Evolutionary conservation across 2,797 vertebrate species (phyloP).

Genomic region (Psittacula derbiana): DNA sequence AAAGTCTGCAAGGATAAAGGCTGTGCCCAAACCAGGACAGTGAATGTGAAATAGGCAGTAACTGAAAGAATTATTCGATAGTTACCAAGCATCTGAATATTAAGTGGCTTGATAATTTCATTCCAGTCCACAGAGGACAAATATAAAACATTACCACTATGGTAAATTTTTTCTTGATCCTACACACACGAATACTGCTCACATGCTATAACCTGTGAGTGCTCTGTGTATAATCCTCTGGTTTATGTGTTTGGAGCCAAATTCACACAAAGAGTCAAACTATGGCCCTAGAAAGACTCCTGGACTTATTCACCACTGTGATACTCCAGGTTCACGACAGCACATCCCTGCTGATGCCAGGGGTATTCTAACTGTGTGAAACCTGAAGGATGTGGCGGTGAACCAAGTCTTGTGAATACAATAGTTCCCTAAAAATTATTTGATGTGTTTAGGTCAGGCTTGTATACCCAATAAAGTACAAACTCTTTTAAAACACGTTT

Average conservation of each 20-base stretch:
- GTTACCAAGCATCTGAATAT: not conserved
- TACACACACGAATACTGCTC: not conserved
- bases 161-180: not conserved
- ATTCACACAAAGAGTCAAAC: not conserved
- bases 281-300: not conserved
- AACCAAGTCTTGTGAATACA: not conserved
- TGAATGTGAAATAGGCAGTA: not conserved
- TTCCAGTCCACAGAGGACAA: not conserved
- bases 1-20: not conserved
- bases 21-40: not conserved
- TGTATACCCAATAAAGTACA: not conserved
- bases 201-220: not conserved
- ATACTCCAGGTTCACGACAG: not conserved
- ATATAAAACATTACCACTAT: not conserved
- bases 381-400: not conserved
- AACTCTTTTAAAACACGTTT: not conserved
- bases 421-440: not conserved
- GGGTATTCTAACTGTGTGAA: not conserved
- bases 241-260: not conserved
- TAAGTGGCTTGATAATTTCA: not conserved
- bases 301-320: not conserved
- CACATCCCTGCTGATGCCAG: not conserved
- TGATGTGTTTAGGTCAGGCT: not conserved
- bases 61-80: not conserved
- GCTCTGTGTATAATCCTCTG: not conserved